Evolutionary conservation across 2,113 vertebrate species (phyloP).

Genomic region (Butastur rufipennis): DNA sequence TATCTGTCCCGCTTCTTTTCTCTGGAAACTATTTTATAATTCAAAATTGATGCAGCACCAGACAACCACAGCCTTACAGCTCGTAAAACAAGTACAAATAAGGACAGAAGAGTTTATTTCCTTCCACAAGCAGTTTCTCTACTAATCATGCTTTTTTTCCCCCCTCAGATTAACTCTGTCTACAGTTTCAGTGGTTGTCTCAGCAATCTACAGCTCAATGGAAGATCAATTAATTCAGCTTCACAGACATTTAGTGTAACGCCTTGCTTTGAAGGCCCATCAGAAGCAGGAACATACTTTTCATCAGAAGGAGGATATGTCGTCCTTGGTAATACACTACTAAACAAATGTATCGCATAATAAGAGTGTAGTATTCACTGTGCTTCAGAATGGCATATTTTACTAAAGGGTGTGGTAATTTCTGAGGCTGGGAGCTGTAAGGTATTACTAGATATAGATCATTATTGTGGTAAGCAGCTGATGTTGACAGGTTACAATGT

Average conservation of each 20-base stretch:
- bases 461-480: background rate
- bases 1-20: background rate
- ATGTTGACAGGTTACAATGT: background rate
- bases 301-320: slow-evolving; percentile 91
- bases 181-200: slow-evolving; percentile 91
- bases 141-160: background rate
- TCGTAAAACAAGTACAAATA: background rate
- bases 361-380: background rate
- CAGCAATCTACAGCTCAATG: slow-evolving; percentile 86
- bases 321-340: slow-evolving; percentile 80
- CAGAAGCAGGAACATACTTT: slow-evolving; percentile 90
- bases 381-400: background rate
- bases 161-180: slow-evolving; percentile 82
- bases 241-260: slow-evolving; percentile 88
- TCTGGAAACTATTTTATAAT: background rate
- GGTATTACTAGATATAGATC: background rate
- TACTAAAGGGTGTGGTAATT: background rate
- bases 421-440: background rate
- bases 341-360: background rate
- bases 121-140: background rate
- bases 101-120: background rate
- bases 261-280: slow-evolving; percentile 88
- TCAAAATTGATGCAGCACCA: background rate
- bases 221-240: slow-evolving; percentile 73
- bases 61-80: background rate